Conservation (phyloP, 2,113 vertebrate genomes). For the Lophura nycthemera region DNA sequence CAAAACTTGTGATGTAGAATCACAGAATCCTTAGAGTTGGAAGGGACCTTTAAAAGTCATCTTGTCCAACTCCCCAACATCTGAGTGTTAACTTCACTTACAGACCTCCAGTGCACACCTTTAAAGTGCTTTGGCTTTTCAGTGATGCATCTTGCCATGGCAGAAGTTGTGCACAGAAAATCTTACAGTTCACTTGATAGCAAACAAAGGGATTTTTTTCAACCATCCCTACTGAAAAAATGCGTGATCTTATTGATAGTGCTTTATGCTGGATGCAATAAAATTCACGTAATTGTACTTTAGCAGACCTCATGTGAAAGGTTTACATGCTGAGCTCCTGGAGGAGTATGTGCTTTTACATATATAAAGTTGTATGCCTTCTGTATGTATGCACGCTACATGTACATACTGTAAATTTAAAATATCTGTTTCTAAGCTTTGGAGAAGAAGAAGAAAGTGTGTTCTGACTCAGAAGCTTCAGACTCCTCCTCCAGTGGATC, state of each 20-base stretch:
- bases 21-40: too few species aligned
- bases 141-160: neutral
- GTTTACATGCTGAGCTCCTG: neutral
- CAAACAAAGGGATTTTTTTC: neutral
- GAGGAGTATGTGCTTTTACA: rapidly evolving
- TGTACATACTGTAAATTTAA: neutral
- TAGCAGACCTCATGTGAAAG: neutral
- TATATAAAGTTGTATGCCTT: neutral
- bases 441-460: slow-evolving; percentile 86
- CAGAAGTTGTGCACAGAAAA: neutral
- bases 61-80: too few species aligned
- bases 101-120: neutral
- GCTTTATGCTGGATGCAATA: neutral
- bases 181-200: neutral
- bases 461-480: slow-evolving; percentile 78
- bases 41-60: too few species aligned
- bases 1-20: neutral
- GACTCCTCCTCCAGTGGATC: slow-evolving; percentile 83
- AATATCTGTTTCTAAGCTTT: slow-evolving; percentile 77
- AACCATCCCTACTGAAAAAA: neutral
- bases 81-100: neutral
- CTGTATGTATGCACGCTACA: neutral
- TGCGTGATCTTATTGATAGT: neutral
- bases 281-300: neutral
- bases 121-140: neutral